phyloP scores from a whole-genome alignment of 2,797 vertebrate genomes.

The Chelonia mydas region DNA sequence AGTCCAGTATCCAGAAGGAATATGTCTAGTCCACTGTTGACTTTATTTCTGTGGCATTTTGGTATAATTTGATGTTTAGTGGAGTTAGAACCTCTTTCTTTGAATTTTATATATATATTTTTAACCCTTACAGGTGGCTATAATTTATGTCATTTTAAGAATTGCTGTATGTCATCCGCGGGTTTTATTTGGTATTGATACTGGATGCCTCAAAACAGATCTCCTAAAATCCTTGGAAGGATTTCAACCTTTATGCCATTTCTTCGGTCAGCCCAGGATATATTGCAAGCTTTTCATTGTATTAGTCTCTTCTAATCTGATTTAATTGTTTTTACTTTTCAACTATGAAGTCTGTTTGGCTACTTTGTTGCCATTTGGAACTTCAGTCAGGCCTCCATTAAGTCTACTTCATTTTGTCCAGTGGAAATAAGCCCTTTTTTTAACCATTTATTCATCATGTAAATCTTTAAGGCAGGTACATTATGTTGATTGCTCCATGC shows the following conservation, averaged over 20 bases:
- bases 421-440: not conserved
- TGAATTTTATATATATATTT: not conserved
- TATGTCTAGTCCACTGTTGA: not conserved
- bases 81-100: not conserved
- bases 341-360: not conserved
- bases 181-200: not conserved
- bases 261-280: not conserved
- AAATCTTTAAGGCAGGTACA: slow-evolving; percentile 14
- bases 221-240: not conserved
- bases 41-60: not conserved
- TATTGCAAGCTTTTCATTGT: not conserved
- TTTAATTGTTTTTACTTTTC: not conserved
- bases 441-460: not conserved
- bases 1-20: not conserved
- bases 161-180: not conserved
- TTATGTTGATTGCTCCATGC: not conserved
- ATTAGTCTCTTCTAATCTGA: not conserved
- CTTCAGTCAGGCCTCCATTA: not conserved
- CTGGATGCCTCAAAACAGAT: not conserved
- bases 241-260: not conserved
- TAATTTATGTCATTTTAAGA: not conserved
- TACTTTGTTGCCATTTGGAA: not conserved
- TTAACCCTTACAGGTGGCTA: not conserved
- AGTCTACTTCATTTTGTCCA: not conserved
- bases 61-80: not conserved